Evolutionary conservation across 2,888 invertebrate genomes (phyloP), one percentile per base, ranked within the genome.

Genomic region (Euplexia lucipara): DNA sequence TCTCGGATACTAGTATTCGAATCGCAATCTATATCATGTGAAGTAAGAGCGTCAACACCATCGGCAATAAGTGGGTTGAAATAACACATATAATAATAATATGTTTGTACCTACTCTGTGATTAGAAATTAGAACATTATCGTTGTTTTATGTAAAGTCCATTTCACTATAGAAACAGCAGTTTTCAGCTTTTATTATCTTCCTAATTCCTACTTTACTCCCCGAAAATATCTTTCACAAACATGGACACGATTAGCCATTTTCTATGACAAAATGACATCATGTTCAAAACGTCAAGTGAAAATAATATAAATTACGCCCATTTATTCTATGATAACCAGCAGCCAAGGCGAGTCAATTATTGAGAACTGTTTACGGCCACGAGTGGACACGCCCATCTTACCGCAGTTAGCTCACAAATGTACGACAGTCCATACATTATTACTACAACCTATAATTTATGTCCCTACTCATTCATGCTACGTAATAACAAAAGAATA

Each of bases 311-410:
- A 37, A 35, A 56, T 64, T 49, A 60, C 26, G 12, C 16, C 35
- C 14, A 26, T 60, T 37, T 53, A 56, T 62, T 45, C 12, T 14
- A 52, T 35, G 64, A 64, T 52, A 56, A 41, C 42, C 35, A 41
- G 26, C 18, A 47, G 42, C 37, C 41, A 68, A 54, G 32, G 39
- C 56, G n/a, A 54, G 35, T 70, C 75, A 66, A 58, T 61, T 58
- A 74, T 61, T 52, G 54, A 41, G 47, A 37, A 66, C 57, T 48
- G 58, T 67, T 48, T 66, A 70, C 51, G 26, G 34, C 41, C n/a
- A 54, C 39, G 18, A 52, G 16, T 53, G 61, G 74, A 20, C 74
- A 75, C 74, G 66, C 74, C 74, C 75, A 58, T 65, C 14, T 62
- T 61, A 45, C 61, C 75, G 47, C 61, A 56, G 58, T 70, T 48